A percentile compares a stretch with the other conserved stretches of the same genome.
These are phyloP conservation scores for Micrasema longulum DNA, from an alignment of 1,140 invertebrate species.

Conservation along the genomic window DNA sequence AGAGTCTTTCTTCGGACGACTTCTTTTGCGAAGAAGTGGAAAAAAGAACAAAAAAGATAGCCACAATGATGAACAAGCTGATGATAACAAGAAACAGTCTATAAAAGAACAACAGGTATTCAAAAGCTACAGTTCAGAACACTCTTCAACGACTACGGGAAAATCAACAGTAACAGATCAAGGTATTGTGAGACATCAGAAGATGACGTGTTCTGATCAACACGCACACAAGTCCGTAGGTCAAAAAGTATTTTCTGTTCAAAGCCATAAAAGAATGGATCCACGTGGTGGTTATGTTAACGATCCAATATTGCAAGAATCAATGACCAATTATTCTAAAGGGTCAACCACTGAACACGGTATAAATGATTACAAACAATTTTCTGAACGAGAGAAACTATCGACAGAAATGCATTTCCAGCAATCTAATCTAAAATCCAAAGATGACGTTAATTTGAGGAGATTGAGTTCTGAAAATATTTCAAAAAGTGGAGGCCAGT, in stretches of 20 bases:
- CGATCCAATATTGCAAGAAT: conserved; percentile 64
- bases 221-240: conserved; percentile 61
- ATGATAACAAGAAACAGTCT: conserved; percentile 59
- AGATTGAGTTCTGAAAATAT: conserved; percentile 49
- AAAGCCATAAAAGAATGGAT: conserved; percentile 67
- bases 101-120: conserved; percentile 38
- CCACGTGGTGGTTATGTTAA: conserved; percentile 67
- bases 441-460: conserved; percentile 47
- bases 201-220: conserved; percentile 50
- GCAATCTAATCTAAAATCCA: conserved; percentile 38
- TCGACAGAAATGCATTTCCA: conserved; percentile 42
- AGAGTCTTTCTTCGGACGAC: conserved; percentile 74
- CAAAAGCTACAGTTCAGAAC: conserved; percentile 33
- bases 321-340: conserved; percentile 62
- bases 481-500: conserved; percentile 60
- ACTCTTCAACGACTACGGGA: conserved; percentile 51
- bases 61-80: conserved; percentile 62
- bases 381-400: conserved; percentile 65
- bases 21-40: conserved; percentile 74
- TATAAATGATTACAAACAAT: conserved; percentile 67
- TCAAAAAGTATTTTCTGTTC: conserved; percentile 65
- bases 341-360: conserved; percentile 62
- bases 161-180: conserved; percentile 41
- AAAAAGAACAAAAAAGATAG: conserved; percentile 72
- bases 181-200: conserved; percentile 56